Conservation (phyloP, 1,140 invertebrate species). For the Acromyrmex charruanus region DNA sequence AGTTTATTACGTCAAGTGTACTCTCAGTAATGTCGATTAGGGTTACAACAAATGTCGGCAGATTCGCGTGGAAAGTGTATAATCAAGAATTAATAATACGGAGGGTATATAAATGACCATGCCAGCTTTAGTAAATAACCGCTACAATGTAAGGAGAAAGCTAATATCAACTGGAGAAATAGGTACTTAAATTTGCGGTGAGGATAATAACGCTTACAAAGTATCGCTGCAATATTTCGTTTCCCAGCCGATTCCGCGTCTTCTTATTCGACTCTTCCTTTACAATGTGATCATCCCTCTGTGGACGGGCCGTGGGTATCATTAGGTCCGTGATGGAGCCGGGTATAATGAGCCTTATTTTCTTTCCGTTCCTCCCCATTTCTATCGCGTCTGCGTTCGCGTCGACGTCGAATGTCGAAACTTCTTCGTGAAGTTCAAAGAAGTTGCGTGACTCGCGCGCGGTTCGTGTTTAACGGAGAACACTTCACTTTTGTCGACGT, state of each 20-base stretch:
- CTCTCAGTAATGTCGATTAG: not conserved
- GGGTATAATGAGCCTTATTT: constrained; percentile 62
- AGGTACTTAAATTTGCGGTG: constrained; percentile 9
- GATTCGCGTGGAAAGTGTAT: not conserved
- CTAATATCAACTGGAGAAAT: constrained; percentile 32
- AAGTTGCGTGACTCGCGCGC: constrained; percentile 50
- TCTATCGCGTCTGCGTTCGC: constrained; percentile 7
- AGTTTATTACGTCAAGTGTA: not conserved
- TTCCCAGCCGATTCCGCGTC: constrained; percentile 23
- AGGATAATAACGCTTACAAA: constrained; percentile 40
- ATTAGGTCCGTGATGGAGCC: constrained; percentile 50
- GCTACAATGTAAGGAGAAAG: constrained; percentile 25
- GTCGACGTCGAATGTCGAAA: constrained; percentile 60
- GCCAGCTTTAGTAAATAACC: constrained; percentile 10
- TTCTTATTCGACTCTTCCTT: constrained; percentile 31
- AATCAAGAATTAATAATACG: not conserved
- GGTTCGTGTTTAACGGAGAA: constrained; percentile 41
- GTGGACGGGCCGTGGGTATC: constrained; percentile 44
- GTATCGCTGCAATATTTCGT: constrained; percentile 21
- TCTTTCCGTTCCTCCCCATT: constrained; percentile 28
- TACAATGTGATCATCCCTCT: constrained; percentile 51
- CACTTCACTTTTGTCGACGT: constrained; percentile 30
- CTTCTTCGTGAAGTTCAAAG: constrained; percentile 47
- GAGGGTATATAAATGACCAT: not conserved
- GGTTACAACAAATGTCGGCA: not conserved